Percentiles rank a stretch among this genome's conserved stretches.
These are phyloP conservation scores for Lethenteron reissneri DNA, from an alignment of 2,113 vertebrate genomes.

Conservation along the genomic window DNA sequence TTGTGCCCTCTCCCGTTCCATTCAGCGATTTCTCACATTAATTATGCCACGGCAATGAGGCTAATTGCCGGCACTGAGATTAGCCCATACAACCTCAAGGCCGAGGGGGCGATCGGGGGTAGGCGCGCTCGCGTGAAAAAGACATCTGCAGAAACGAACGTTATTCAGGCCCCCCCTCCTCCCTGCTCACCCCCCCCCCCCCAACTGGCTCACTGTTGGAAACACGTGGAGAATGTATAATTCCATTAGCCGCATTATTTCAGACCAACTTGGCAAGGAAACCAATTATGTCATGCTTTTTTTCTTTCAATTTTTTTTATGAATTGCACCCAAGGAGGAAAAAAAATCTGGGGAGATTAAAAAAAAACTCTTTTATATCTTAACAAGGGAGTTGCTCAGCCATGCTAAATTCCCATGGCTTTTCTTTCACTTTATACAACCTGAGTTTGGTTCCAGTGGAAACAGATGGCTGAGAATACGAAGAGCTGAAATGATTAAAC, in stretches of 20 bases:
- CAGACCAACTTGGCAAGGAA: constrained; percentile 5
- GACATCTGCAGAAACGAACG: not conserved
- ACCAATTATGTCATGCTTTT: constrained; percentile 5
- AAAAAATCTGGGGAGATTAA: constrained; percentile 2
- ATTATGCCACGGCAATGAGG: not conserved
- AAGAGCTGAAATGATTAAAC: too few relatives aligned
- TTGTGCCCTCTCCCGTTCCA: constrained; percentile 5
- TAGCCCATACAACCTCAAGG: not conserved
- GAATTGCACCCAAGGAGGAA: not conserved
- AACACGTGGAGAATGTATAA: constrained; percentile 1
- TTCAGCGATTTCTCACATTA: constrained; percentile 3
- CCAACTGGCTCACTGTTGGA: not conserved
- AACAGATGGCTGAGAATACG: too few relatives aligned
- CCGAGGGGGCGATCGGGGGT: not conserved
- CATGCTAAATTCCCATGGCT: constrained; percentile 4
- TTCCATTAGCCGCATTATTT: constrained; percentile 5
- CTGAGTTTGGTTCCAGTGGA: too few relatives aligned
- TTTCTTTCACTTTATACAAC: not conserved
- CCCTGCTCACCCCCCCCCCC: too few relatives aligned
- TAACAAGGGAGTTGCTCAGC: not conserved
- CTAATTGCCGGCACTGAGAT: constrained; percentile 5
- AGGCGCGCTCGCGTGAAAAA: not conserved
- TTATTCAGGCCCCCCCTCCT: not conserved
- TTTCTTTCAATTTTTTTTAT: not conserved
- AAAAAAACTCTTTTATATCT: constrained; percentile 1